Percentiles rank a stretch among this genome's conserved stretches.
Evolutionary conservation across 2,113 vertebrate genomes (phyloP).

Genomic region (Centropus bengalensis): DNA sequence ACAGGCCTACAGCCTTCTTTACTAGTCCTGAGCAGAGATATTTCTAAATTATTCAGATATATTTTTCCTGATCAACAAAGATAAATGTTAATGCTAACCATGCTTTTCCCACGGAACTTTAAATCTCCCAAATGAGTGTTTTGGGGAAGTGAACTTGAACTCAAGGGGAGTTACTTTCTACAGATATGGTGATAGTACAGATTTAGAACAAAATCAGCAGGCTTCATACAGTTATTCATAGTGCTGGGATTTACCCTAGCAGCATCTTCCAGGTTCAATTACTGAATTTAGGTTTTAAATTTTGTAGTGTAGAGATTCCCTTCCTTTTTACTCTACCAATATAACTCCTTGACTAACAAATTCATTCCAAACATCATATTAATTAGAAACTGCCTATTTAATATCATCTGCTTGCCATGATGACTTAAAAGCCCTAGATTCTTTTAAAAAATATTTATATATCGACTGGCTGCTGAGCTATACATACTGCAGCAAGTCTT

Average conservation of each 20-base stretch:
- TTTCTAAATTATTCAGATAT: neutral
- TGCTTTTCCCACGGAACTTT: neutral
- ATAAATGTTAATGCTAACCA: neutral
- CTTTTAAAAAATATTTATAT: neutral
- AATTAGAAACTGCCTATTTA: neutral
- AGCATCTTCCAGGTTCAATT: neutral
- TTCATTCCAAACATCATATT: neutral
- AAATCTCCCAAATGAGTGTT: neutral
- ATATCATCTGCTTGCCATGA: neutral
- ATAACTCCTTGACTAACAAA: neutral
- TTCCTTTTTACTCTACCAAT: neutral
- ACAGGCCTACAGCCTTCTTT: neutral
- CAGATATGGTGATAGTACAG: neutral
- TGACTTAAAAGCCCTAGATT: neutral
- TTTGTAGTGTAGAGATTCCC: neutral
- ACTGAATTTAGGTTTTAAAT: neutral
- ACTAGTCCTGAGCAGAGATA: neutral
- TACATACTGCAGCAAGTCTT: constrained; percentile 46
- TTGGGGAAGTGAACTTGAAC: neutral
- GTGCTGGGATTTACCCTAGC: neutral
- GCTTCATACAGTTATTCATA: neutral
- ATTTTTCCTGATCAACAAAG: neutral
- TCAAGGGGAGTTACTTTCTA: neutral
- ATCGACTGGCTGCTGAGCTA: neutral
- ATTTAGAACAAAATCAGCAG: neutral